A percentile compares a stretch with the other conserved stretches of the same genome.
Evolutionary conservation across 1,140 invertebrate species (phyloP).

Genomic region (Solen grandis): DNA sequence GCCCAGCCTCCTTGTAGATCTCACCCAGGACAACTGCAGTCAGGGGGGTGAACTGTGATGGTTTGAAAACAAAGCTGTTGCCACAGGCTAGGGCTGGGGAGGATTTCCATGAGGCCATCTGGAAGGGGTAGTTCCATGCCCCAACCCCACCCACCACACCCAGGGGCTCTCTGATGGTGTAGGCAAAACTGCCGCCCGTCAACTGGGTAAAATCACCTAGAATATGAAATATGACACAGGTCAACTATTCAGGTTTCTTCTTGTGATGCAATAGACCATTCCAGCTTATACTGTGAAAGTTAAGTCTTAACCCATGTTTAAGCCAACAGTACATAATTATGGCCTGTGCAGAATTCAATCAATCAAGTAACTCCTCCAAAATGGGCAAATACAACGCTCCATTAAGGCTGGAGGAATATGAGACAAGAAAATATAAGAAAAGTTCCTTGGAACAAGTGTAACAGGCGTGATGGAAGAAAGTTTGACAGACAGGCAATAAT

Average conservation of each 20-base stretch:
- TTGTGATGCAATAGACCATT: too few species aligned
- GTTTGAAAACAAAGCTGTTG: conserved; percentile 84
- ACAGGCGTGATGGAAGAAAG: too few species aligned
- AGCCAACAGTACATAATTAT: too few species aligned
- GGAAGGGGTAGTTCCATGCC: conserved; percentile 85
- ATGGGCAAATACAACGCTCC: too few species aligned
- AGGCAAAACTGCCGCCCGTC: conserved; percentile 79
- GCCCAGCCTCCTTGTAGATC: conserved; percentile 82
- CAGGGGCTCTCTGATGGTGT: conserved; percentile 82
- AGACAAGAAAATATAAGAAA: too few species aligned
- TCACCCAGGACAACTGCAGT: conserved; percentile 83
- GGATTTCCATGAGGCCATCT: conserved; percentile 82
- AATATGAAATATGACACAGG: conserved; percentile 18
- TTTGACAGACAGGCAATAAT: too few species aligned
- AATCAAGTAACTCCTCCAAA: too few species aligned
- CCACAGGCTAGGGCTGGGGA: conserved; percentile 84
- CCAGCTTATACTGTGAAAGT: too few species aligned
- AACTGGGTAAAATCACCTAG: conserved; percentile 79
- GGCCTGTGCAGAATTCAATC: background rate
- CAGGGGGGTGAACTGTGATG: conserved; percentile 83
- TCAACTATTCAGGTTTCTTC: too few species aligned
- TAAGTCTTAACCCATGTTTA: too few species aligned
- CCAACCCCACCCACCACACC: conserved; percentile 84
- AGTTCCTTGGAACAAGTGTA: too few species aligned
- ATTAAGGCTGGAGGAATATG: too few species aligned